Base-by-base conservation (phyloP, 2,113 vertebrate genomes). In the Leucopsar rothschildi region DNA sequence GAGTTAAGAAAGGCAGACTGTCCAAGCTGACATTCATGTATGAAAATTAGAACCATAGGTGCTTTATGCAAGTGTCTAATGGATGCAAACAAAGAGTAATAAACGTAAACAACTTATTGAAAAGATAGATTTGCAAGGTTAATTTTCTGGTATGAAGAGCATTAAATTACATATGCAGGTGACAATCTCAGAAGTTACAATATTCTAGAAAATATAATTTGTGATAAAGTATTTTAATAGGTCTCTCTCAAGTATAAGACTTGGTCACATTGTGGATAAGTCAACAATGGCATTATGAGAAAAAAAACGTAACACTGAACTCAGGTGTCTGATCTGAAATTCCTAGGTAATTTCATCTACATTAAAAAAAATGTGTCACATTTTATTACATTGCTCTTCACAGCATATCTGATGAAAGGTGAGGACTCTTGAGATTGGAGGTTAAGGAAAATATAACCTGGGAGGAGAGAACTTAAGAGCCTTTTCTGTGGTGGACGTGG, bases 61-160 rank as follows among this genome's bases (percentile, higher is more conserved):
- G 70, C 33, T 28, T 88, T 37, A 86, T 39, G 15, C 29, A 52
- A 24, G 15, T 15, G 27, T 66, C 47, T 44, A 65, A 69, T 13
- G 15, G 18, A 75, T 70, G 12, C 9, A 45, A 93, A 69, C 23
- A 17, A 52, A 28, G 35, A 92, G 18, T 29, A 83, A 57, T 42
- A 76, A 80, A 8, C 0, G 0, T 44, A 70, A 75, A 42, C 0
- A 2, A 3, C 9, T 86, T 80, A 42, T 29, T 70, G 42, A 75
- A 65, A 82, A 50, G 5, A 47, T 25, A 15, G 9, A 25, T 10
- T 69, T 63, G 42, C 2, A 69, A 73, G 8, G 9, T 64, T 40
- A 20, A 13, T 61, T 47, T 56, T 82, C 52, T 47, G 4, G 2
- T 39, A 33, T 61, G 31, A 65, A 63, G n/a, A 88, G 4, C 23